Conservation (phyloP, 35 echinoderm and acorn worm species). For the Strongylocentrotus purpuratus region DNA sequence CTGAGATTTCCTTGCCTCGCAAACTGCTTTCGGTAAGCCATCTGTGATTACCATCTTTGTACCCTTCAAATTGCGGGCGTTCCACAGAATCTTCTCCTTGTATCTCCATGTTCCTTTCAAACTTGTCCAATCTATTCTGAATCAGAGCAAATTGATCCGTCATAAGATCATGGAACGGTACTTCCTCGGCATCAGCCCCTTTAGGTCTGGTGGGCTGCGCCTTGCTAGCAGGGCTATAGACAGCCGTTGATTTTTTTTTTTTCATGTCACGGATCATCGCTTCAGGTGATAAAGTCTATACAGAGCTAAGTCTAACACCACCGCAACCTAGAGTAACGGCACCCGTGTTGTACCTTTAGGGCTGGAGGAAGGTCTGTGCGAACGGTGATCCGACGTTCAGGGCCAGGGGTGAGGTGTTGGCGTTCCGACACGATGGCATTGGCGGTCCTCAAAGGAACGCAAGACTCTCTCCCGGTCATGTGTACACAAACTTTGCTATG, state of each 20-base stretch:
- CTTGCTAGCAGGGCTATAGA: no score
- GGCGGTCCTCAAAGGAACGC: no score
- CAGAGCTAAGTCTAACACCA: no score
- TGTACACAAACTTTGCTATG: no score
- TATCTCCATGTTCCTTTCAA: not conserved
- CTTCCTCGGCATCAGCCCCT: not conserved
- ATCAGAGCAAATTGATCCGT: not conserved
- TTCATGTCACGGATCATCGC: not conserved
- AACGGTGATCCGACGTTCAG: no score
- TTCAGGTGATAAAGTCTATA: not conserved
- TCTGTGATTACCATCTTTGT: not conserved
- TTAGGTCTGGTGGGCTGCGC: not conserved
- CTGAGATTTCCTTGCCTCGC: not conserved
- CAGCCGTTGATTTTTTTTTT: no score
- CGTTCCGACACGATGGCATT: no score
- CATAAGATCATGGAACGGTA: not conserved
- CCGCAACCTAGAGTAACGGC: no score
- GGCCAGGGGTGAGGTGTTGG: no score
- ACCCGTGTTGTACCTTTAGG: no score
- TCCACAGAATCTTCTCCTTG: not conserved
- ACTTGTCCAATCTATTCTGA: not conserved
- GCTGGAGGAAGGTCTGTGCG: no score
- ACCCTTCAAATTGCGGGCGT: not conserved
- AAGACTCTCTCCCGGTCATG: no score
- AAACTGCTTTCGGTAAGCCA: not conserved